Evolutionary conservation across 2,888 invertebrate genomes (phyloP).

Genomic region (Mactromeris polynyma): DNA sequence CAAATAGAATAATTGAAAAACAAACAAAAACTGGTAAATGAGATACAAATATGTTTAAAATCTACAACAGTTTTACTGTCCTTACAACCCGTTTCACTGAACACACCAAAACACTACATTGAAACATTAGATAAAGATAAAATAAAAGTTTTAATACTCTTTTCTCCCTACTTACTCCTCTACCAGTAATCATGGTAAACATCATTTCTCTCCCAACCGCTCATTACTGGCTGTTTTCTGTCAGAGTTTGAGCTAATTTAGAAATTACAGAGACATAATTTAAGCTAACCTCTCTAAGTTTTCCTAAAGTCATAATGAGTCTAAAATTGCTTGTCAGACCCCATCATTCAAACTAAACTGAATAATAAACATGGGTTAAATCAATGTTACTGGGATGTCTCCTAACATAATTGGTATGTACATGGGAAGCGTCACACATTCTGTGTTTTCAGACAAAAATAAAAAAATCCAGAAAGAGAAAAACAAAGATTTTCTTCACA

Average conservation of each 20-base stretch:
- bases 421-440: background rate
- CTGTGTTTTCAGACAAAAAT: background rate
- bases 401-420: background rate
- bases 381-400: slow-evolving; percentile 1
- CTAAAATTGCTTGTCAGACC: slow-evolving; percentile 38
- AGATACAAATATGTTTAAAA: too few relatives aligned
- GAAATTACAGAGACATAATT: slow-evolving; percentile 31
- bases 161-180: background rate
- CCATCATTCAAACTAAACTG: slow-evolving; percentile 19
- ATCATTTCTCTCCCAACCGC: background rate
- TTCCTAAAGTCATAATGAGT: slow-evolving; percentile 30
- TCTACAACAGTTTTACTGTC: background rate
- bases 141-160: background rate
- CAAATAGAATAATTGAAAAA: background rate
- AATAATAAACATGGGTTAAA: slow-evolving; percentile 23
- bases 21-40: background rate
- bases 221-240: slow-evolving; percentile 24
- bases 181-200: background rate
- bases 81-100: background rate
- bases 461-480: background rate
- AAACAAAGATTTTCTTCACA: background rate
- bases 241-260: slow-evolving; percentile 39
- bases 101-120: background rate
- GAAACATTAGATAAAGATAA: background rate
- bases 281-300: slow-evolving; percentile 8